phyloP scores from a whole-genome alignment of 2,888 invertebrate genomes.

The Hydraecia micacea region DNA sequence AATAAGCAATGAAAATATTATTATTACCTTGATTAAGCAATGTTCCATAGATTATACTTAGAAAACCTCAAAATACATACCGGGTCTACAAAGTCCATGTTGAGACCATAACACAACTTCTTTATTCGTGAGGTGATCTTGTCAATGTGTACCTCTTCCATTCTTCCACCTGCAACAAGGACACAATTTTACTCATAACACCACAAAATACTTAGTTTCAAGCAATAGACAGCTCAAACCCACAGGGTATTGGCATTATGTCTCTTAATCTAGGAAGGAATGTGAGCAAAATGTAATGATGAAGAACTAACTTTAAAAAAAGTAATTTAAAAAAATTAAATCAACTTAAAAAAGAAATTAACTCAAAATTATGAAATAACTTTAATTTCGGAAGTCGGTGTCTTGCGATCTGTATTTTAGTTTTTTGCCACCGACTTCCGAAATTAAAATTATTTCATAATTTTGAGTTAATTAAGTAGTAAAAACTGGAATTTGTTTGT shows the following conservation, averaged over 20 bases:
- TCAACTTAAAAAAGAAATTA: no score
- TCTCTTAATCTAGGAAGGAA: no score
- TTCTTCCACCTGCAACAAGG: conserved; percentile 93
- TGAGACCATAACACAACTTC: conserved; percentile 98
- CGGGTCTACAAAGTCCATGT: conserved; percentile 99
- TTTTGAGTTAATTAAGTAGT: no score
- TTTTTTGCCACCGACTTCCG: no score
- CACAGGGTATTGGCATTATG: not conserved
- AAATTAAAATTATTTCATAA: no score
- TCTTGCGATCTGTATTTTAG: no score
- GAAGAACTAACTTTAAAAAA: not conserved
- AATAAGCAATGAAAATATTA: no score
- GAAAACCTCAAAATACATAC: conserved; percentile 90
- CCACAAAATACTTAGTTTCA: not conserved
- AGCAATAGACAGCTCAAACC: not conserved
- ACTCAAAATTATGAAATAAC: no score
- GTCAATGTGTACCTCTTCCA: conserved; percentile 98
- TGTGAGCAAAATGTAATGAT: not conserved
- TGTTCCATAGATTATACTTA: no score
- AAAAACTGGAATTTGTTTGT: no score
- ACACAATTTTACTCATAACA: not conserved
- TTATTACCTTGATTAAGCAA: not conserved
- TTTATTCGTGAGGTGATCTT: conserved; percentile 99
- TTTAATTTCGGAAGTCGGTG: no score
- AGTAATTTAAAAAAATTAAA: no score